These are phyloP conservation scores for Drosophila anceps DNA, from an alignment of 2,888 invertebrate genomes.

Conservation along the genomic window DNA sequence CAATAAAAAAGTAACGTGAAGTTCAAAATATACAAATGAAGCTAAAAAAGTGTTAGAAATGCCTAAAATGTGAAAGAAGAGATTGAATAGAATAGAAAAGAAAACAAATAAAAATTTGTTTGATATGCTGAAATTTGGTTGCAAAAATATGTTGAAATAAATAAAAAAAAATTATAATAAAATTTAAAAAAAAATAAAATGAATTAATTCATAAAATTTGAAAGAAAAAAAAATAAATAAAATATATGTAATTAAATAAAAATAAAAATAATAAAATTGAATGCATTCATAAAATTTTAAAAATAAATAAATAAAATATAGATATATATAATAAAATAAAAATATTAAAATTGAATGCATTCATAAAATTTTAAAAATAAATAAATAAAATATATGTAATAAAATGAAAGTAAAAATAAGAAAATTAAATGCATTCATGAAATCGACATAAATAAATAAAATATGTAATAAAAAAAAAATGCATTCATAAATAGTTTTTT, in stretches of 20 bases:
- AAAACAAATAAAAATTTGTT: background rate
- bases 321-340: background rate
- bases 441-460: background rate
- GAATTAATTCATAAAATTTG: too few species aligned
- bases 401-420: too few species aligned
- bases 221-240: too few species aligned
- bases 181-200: background rate
- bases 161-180: background rate
- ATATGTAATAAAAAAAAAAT: background rate
- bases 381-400: background rate
- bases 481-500: background rate
- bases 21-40: background rate
- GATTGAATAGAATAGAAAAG: background rate
- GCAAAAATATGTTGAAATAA: background rate
- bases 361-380: too few species aligned
- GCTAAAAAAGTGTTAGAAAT: background rate
- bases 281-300: background rate
- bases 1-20: constrained; percentile 11
- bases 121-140: background rate
- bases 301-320: too few species aligned
- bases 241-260: background rate
- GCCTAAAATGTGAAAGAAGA: background rate
- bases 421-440: too few species aligned
- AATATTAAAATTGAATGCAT: background rate
- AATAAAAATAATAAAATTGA: too few species aligned